Base-by-base conservation (phyloP, 2,113 vertebrate species). In the Upupa epops region DNA sequence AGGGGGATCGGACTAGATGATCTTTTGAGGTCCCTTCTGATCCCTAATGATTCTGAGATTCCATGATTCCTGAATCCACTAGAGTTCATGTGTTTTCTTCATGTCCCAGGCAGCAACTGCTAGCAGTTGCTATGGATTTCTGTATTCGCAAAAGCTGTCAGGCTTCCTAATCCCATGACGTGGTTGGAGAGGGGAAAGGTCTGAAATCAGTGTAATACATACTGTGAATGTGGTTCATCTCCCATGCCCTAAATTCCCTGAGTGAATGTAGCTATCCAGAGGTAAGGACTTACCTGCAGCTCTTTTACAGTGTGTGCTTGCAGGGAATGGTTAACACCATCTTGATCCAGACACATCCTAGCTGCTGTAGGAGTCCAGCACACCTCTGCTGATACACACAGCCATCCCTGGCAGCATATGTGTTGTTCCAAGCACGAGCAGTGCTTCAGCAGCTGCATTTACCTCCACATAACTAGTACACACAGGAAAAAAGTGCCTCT, bases 401-500 rank as follows among this genome's bases (percentile, higher is more conserved):
- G 0, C n/a, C 29, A 42, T 87, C 29, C 51, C 36, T 37, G 42
- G n/a, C 28, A 70, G n/a, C 51, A 5, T 15, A 5, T 13, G 8
- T 59, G 32, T 18, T 64, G n/a, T 69, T 75, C 58, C 32, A 79
- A 11, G 68, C 26, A 8, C 0, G 0, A 36, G 11, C 55, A 55
- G 48, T 25, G 60, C 56, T 81, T 77, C 51, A 60, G 54, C 65
- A 72, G n/a, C 46, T 83, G 52, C 45, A 9, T 86, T 91, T 55
- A 28, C 34, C 37, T 83, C 29, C 20, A 26, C 51, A 46, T 19
- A 82, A 60, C 10, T 19, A 52, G 24, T 11, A 31, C 28, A 5
- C 0, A 10, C 58, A 36, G 12, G 1, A 6, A 31, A 61, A 40
- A 28, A 48, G 79, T 58, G 11, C 46, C 28, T 3, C 2, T 0